Base-by-base conservation (phyloP, 64 coral and sea anemone species). In the Hydrozoanthus tunicans region DNA sequence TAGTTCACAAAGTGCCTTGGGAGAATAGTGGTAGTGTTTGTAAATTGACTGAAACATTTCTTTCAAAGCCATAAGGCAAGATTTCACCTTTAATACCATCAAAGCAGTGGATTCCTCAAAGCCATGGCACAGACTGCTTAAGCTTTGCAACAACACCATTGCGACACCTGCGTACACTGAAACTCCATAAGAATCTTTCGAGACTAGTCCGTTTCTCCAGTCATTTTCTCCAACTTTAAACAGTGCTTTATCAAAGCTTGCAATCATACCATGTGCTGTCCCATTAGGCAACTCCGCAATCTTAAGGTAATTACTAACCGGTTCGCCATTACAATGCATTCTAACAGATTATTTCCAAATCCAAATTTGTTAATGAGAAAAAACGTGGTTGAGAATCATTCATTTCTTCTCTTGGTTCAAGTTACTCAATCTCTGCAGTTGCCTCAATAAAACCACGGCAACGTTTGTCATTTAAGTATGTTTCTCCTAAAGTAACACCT, bases 391-490 rank as follows among this genome's bases (percentile, higher is more conserved):
- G 62, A 64, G 62, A 8, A 64, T 14, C 15, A 14, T 64, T 64
- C 15, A 64, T 1, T 64, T 8, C 62, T 14, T 82, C 56, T 17
- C 32, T 77, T 90, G 58, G 57, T 26, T 90, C 72, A 10, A 6
- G 71, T 90, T 90, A 59, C 86, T 74, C 75, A 10, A 90, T 56
- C 70, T 77, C 86, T 3, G 70, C 71, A 10, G 72, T 89, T 12
- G 85, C 85, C 15, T 89, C 85, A 26, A 70, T 71, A 5, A 89
- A 89, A 6, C 57, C 85, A 58, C 68, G 64, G 27, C 85, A 89
- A 7, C 67, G 13, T 89, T 89, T 89, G 69, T 89, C 85, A 89
- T 89, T 89, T 72, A 89, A 10, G 17, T 86, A 86, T 4, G 82
- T 86, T 4, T 86, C 82, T 0, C 64, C 82, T 43, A 86, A 71